phyloP scores from a whole-genome alignment of 2,888 invertebrate genomes.

The Tridacna crocea region DNA sequence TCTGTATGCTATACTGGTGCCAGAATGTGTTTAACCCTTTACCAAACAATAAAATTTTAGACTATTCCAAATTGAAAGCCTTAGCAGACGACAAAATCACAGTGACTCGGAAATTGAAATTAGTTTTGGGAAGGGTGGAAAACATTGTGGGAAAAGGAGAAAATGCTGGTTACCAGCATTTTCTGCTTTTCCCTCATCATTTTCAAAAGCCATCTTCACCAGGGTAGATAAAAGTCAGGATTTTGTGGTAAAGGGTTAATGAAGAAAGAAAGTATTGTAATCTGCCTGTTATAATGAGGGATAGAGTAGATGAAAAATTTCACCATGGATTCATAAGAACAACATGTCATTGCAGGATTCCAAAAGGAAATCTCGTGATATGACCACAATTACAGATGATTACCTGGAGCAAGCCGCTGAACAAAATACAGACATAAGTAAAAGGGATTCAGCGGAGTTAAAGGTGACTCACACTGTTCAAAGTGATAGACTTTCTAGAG shows the following conservation, averaged over 20 bases:
- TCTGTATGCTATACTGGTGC: background rate
- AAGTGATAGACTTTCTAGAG: constrained; percentile 26
- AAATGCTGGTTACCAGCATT: background rate
- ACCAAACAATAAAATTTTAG: too few species aligned
- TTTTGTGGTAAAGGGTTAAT: too few species aligned
- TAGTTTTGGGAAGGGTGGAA: too few species aligned
- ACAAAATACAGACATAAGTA: constrained; percentile 27
- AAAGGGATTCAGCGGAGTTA: constrained; percentile 7
- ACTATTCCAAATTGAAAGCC: too few species aligned
- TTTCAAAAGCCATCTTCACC: background rate
- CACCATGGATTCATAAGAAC: too few species aligned
- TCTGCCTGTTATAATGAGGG: too few species aligned
- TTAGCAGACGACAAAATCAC: too few species aligned
- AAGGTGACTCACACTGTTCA: constrained; percentile 23
- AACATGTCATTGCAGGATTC: constrained; percentile 17
- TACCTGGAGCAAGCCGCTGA: constrained; percentile 38
- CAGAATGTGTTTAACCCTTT: background rate
- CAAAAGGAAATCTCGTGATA: constrained; percentile 59
- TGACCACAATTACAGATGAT: constrained; percentile 57
- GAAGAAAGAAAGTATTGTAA: too few species aligned
- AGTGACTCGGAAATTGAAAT: too few species aligned
- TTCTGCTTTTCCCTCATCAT: background rate
- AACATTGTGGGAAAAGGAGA: background rate
- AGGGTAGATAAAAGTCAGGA: too few species aligned
- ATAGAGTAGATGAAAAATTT: too few species aligned